Evolutionary conservation across 2,797 vertebrate genomes (phyloP).

Genomic region (Microhierax caerulescens): DNA sequence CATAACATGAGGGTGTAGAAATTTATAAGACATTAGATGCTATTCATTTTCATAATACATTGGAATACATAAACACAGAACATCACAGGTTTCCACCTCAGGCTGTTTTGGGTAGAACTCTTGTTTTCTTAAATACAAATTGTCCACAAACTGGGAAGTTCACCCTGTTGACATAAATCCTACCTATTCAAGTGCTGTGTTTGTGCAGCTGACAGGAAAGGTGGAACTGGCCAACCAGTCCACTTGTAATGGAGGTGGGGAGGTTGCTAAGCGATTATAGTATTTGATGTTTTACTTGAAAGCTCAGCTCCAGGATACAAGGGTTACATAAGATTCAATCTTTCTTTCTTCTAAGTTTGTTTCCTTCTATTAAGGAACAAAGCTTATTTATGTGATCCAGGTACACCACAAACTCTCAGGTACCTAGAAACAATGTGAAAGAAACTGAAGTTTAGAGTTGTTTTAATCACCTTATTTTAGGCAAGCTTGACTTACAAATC

Average conservation of each 20-base stretch:
- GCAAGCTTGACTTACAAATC: background rate
- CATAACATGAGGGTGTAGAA: background rate
- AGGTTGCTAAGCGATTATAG: conserved; percentile 42
- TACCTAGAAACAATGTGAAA: background rate
- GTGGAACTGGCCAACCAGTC: background rate
- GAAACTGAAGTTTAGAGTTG: background rate
- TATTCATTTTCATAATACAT: background rate
- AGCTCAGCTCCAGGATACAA: conserved; percentile 49
- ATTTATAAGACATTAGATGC: background rate
- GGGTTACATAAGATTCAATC: conserved; percentile 20
- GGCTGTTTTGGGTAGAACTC: background rate
- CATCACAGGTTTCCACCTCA: background rate
- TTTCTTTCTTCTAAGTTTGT: background rate
- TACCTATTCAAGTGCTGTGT: background rate
- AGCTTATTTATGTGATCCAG: background rate
- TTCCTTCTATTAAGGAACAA: background rate
- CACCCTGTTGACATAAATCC: background rate
- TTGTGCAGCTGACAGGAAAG: conserved; percentile 50
- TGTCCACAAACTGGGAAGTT: background rate
- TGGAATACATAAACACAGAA: background rate
- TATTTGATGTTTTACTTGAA: conserved; percentile 51
- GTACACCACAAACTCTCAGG: background rate
- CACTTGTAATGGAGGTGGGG: conserved; percentile 22
- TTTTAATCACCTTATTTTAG: background rate
- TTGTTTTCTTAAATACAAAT: background rate